Base-by-base conservation (phyloP, 2,888 invertebrate species). In the Galeruca laticollis region DNA sequence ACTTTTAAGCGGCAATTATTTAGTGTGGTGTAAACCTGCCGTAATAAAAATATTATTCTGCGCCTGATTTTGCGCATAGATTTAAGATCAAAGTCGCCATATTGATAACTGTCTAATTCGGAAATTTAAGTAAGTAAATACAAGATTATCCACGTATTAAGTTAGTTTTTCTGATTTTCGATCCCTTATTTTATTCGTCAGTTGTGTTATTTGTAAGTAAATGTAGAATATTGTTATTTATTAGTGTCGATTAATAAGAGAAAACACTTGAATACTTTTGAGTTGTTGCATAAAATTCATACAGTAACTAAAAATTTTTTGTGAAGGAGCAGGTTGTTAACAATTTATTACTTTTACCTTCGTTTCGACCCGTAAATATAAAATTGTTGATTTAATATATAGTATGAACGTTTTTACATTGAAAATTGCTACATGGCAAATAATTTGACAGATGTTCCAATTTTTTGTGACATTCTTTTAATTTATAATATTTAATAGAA, bases 51-150 rank as follows among this genome's bases (percentile, higher is more conserved):
- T 62, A 61, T 43, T 62, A 66, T 64, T 71, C 66, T 76, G 77
- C 81, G 81, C 78, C 66, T 69, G 69, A 70, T 66, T 68, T 74
- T 79, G 84, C 84, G 84, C 82, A 79, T 69, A 73, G 77, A 77
- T 82, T 80, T 73, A 71, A 78, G 78, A 81, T 82, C 81, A 79
- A 74, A 83, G 85, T 85, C 85, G 86, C 86, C 86, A 86, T 86
- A 86, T 86, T 86, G 83, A 77, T 84, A 84, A 84, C 85, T 84
- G 85, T 84, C 84, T 84, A 84, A 76, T 84, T 84, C 82, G 82
- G 84, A 85, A 82, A 85, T 84, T 84, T 83, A 82, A 83, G 85
- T 84, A 85, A 85, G 86, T 86, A 86, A 84, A 84, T 84, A 84
- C 77, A 81, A 76, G 78, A 78, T 79, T 80, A 79, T 77, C 75